A percentile compares a stretch with the other conserved stretches of the same genome.
Conservation (phyloP, 2,797 vertebrate species). For the Paratrypauchen microcephalus region DNA sequence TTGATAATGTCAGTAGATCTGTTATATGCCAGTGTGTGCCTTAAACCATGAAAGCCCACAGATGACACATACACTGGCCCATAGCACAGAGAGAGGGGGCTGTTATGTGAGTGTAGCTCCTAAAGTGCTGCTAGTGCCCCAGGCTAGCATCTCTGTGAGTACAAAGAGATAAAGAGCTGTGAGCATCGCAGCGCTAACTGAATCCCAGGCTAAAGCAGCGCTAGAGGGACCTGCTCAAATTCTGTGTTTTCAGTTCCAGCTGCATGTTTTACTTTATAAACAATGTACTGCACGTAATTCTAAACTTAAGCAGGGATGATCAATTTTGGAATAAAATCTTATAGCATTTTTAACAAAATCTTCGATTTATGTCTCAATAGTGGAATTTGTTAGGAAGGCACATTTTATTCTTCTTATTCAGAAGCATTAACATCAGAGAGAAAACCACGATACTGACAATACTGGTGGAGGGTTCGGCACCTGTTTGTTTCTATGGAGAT, state of each 20-base stretch:
- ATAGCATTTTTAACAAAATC: too few relatives aligned
- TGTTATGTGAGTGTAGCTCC: slow-evolving; percentile 22
- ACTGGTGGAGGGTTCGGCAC: too few relatives aligned
- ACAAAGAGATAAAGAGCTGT: slow-evolving; percentile 68
- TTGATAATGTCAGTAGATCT: slow-evolving; percentile 53
- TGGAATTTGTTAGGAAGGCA: too few relatives aligned
- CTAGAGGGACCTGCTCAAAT: slow-evolving; percentile 22
- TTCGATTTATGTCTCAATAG: too few relatives aligned
- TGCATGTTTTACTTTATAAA: not conserved
- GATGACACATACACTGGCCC: slow-evolving; percentile 37
- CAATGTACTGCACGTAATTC: too few relatives aligned
- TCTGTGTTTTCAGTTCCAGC: not conserved
- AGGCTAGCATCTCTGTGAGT: slow-evolving; percentile 61
- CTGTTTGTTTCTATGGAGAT: too few relatives aligned
- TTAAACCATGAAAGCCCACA: slow-evolving; percentile 38
- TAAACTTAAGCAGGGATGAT: too few relatives aligned
- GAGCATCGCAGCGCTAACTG: slow-evolving; percentile 58
- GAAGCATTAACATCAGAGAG: too few relatives aligned
- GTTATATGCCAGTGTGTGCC: slow-evolving; percentile 49
- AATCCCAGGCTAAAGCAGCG: slow-evolving; percentile 49
- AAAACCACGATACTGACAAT: too few relatives aligned
- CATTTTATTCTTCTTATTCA: too few relatives aligned
- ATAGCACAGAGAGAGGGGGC: slow-evolving; percentile 37
- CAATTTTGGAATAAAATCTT: too few relatives aligned
- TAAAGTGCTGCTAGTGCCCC: slow-evolving; percentile 70